Conservation (phyloP, 2,888 invertebrate species). For the Tetranychus piercei region DNA sequence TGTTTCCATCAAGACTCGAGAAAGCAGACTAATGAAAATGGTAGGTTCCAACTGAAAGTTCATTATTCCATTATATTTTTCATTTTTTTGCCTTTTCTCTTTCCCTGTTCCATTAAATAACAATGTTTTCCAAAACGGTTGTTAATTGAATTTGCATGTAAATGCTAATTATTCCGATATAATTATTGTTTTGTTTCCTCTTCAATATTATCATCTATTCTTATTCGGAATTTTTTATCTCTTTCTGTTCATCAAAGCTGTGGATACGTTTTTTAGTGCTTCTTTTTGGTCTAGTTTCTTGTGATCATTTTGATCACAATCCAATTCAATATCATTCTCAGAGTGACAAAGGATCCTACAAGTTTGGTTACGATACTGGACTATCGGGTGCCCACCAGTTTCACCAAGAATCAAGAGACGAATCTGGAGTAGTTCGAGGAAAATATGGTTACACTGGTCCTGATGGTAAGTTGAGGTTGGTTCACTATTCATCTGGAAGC, state of each 20-base stretch:
- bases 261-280: background rate
- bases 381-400: slow-evolving; percentile 25
- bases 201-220: background rate
- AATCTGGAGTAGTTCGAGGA: slow-evolving; percentile 25
- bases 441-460: slow-evolving; percentile 27
- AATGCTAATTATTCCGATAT: background rate
- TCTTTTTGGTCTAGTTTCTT: background rate
- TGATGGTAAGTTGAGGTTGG: slow-evolving; percentile 22
- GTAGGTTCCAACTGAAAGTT: background rate
- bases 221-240: background rate
- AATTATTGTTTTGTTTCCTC: background rate
- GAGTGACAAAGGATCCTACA: slow-evolving; percentile 25
- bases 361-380: slow-evolving; percentile 27
- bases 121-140: background rate
- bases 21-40: background rate
- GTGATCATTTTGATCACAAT: slow-evolving; percentile 21
- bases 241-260: background rate
- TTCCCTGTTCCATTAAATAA: background rate
- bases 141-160: background rate
- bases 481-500: slow-evolving; percentile 19
- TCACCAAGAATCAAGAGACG: slow-evolving; percentile 25
- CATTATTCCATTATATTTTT: background rate
- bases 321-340: slow-evolving; percentile 25
- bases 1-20: no score
- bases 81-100: background rate